Percentiles rank a stretch among this genome's conserved stretches.
Evolutionary conservation across 37 sponge, comb jelly and placozoan species (phyloP).

Genomic region (Corticium candelabrum): DNA sequence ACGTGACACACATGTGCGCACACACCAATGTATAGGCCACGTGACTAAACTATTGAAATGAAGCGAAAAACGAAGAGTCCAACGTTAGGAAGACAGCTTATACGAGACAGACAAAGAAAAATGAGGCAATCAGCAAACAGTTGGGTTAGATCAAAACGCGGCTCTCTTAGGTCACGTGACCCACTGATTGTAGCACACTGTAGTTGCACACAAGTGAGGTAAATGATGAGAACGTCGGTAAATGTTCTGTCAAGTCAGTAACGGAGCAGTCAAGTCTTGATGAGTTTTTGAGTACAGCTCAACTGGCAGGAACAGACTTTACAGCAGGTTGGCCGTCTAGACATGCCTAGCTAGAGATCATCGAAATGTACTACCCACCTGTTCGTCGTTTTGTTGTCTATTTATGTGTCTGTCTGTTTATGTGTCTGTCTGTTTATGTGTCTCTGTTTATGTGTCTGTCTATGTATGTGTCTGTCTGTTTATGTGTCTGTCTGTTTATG

Average conservation of each 20-base stretch:
- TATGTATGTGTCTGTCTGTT: too few species aligned
- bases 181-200: background rate
- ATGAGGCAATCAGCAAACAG: background rate
- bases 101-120: background rate
- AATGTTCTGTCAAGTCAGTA: conserved; percentile 59
- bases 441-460: too few species aligned
- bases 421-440: too few species aligned
- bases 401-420: too few species aligned
- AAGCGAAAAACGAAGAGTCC: background rate
- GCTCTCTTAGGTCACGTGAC: background rate
- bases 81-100: background rate
- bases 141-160: background rate
- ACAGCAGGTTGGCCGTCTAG: conserved; percentile 55
- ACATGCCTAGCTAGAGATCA: too few species aligned
- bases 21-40: too few species aligned
- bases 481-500: too few species aligned
- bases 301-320: conserved; percentile 86
- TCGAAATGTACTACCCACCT: too few species aligned
- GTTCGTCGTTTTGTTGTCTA: too few species aligned
- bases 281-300: conserved; percentile 75
- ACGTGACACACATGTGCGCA: too few species aligned
- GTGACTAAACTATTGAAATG: background rate
- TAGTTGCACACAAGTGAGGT: conserved; percentile 75
- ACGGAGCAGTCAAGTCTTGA: conserved; percentile 78
- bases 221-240: conserved; percentile 61